Evolutionary conservation across 2,113 vertebrate species (phyloP).

Genomic region (Paradisaea rubra): DNA sequence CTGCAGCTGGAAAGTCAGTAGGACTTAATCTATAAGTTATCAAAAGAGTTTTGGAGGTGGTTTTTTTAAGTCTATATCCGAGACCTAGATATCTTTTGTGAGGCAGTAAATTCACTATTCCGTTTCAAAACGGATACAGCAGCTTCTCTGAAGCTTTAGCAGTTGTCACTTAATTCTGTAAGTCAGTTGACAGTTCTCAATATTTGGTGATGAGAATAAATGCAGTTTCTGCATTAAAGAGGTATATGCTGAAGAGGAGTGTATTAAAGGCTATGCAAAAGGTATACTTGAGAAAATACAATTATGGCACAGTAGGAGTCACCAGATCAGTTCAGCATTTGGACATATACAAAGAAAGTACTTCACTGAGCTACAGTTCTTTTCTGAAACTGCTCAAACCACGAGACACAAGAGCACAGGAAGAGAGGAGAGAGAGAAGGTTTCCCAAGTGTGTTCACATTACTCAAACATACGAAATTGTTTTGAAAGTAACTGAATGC

Average conservation of each 20-base stretch:
- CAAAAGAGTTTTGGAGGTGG: not conserved
- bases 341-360: not conserved
- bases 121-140: not conserved
- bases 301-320: not conserved
- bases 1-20: not conserved
- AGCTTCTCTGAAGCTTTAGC: not conserved
- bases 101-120: not conserved
- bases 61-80: not conserved
- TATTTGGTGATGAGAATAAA: not conserved
- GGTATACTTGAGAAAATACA: not conserved
- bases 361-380: not conserved
- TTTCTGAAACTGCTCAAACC: not conserved
- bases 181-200: not conserved
- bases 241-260: not conserved
- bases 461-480: not conserved
- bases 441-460: not conserved
- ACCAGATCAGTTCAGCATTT: not conserved
- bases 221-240: not conserved
- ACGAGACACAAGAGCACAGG: not conserved
- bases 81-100: not conserved
- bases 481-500: not conserved
- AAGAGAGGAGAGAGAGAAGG: not conserved
- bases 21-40: not conserved
- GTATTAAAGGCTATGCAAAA: not conserved
- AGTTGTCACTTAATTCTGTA: not conserved